Evolutionary conservation across 2,888 invertebrate genomes (phyloP), one percentile per base, ranked within the genome.

Genomic region (Cantharis nigra): DNA sequence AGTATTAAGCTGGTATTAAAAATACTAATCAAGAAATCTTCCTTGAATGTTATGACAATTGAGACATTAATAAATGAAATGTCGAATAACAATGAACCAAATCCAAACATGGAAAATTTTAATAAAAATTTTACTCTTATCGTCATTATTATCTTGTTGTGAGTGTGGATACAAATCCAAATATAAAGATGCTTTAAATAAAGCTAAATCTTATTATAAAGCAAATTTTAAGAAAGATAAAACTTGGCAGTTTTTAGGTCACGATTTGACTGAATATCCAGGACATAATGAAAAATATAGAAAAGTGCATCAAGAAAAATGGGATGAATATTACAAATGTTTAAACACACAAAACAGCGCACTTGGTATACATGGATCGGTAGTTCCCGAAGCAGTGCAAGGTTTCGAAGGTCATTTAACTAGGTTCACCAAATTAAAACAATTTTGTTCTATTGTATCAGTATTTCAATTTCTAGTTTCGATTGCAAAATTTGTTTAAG

Each of bases 321-420:
- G 92, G 92, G 82, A 89, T 0, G 85, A 89, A 11, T 92, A 92
- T 85, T 92, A 92, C 83, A 79, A 87, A 3, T 92, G 92, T 82
- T 85, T 90, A 28, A 83, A 85, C 16, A 83, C 84, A 13, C 87
- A 87, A 83, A 83, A 88, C 64, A 81, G 83, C 2, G 84, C 82
- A 69, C 79, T 90, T 70, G 89, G 89, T 9, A 33, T 83, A 0
- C 85, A 88, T 72, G 86, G 85, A 76, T 87, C 83, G 64, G 85
- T 83, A 20, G 87, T 82, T 82, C 91, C 88, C 73, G 87, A 79
- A 83, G 86, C 89, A 9, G 78, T 88, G 23, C 80, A 84, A 77
- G 87, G 86, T 7, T 89, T 91, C 78, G 89, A 89, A 82, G 91
- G 91, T 2, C 88, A 89, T 9, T 88, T 87, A 20, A 87, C 90